A percentile compares a stretch with the other conserved stretches of the same genome.
Conservation (phyloP, 2,113 vertebrate genomes). For the Eptatretus burgeri region DNA sequence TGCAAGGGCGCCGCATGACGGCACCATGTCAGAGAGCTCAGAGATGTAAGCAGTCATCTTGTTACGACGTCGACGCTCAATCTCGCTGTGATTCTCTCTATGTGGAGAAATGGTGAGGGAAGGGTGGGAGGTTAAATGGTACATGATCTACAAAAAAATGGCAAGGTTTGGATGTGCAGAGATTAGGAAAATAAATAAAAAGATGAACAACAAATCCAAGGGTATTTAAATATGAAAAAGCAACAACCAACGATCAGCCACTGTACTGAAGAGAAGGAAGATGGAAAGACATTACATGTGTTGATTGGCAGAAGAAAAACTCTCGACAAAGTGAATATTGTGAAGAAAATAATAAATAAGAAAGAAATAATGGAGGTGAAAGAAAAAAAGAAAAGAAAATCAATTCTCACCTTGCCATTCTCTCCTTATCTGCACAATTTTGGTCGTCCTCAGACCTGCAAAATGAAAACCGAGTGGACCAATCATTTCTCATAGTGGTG, state of each 20-base stretch:
- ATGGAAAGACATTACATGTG: background rate
- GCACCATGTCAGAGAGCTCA: conserved; percentile 75
- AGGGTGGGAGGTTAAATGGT: background rate
- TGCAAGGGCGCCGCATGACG: conserved; percentile 74
- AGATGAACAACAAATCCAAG: no score
- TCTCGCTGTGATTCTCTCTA: conserved; percentile 42
- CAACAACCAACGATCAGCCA: background rate
- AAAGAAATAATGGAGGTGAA: conserved; percentile 7
- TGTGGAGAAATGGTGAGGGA: conserved; percentile 7
- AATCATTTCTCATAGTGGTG: no score
- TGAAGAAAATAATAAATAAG: background rate
- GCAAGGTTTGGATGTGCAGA: conserved; percentile 16
- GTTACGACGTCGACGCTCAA: conserved; percentile 29
- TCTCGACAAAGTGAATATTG: conserved; percentile 12
- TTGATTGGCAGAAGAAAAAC: conserved; percentile 14
- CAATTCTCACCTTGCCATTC: conserved; percentile 47
- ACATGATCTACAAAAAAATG: accelerated
- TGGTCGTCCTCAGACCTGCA: conserved; percentile 52
- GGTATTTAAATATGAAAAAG: background rate
- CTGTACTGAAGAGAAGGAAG: background rate
- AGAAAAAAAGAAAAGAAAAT: conserved; percentile 13
- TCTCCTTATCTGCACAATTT: conserved; percentile 69
- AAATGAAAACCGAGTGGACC: background rate
- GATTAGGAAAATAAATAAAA: conserved; percentile 23
- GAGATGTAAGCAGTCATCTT: conserved; percentile 47